Evolutionary conservation across 2,797 vertebrate genomes (phyloP).

Genomic region (Gymnoscopelus microlampas): DNA sequence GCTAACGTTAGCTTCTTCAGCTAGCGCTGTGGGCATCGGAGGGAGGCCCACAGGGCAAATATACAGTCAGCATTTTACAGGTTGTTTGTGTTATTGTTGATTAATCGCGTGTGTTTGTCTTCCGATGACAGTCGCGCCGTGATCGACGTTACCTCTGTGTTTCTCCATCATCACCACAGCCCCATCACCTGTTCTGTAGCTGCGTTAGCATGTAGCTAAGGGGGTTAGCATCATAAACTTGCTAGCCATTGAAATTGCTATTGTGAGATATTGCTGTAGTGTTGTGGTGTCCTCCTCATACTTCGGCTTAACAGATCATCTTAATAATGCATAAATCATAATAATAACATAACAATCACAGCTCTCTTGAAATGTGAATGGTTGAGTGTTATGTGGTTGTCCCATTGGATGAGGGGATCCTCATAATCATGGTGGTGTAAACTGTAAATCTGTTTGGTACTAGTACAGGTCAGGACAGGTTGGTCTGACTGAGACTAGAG

Average conservation of each 20-base stretch:
- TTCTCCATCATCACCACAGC: neutral
- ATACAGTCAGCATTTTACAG: neutral
- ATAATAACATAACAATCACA: neutral
- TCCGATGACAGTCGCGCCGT: rapidly evolving
- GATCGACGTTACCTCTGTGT: neutral
- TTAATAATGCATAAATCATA: no score
- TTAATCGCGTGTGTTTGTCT: neutral
- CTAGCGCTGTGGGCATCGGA: neutral
- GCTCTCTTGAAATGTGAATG: constrained; percentile 2
- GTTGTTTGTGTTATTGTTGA: neutral
- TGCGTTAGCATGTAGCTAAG: constrained; percentile 21
- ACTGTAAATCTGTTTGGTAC: no score
- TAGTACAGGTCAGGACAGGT: no score
- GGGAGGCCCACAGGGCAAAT: constrained; percentile 32
- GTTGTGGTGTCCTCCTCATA: neutral
- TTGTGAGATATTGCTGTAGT: neutral
- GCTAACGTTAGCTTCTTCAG: constrained; percentile 53
- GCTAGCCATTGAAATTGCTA: no score
- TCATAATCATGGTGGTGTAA: no score
- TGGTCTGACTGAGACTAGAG: no score
- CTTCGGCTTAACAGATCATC: no score
- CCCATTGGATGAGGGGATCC: no score
- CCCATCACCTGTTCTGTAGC: constrained; percentile 13
- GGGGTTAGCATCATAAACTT: neutral
- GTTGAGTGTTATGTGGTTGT: constrained; percentile 30